A percentile compares a stretch with the other conserved stretches of the same genome.
phyloP scores from a whole-genome alignment of 1,140 invertebrate genomes.

The Anastatus disparis region DNA sequence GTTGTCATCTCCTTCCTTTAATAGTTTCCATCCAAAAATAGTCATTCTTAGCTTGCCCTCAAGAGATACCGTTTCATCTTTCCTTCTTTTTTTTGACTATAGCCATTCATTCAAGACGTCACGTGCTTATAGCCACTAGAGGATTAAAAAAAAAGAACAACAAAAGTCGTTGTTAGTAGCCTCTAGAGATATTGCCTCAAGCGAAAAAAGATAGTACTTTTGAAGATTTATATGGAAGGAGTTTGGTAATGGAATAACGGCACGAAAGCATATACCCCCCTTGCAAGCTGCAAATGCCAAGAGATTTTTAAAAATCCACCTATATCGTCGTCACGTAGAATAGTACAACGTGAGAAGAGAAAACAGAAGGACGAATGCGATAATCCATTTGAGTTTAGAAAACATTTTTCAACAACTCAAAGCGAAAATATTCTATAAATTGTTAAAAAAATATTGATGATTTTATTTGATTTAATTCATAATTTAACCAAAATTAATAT shows the following conservation, averaged over 20 bases:
- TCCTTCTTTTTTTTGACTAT: not conserved
- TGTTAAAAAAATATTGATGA: too few relatives aligned
- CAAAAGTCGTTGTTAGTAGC: not conserved
- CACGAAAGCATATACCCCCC: not conserved
- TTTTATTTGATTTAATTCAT: too few relatives aligned
- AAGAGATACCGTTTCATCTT: constrained; percentile 13
- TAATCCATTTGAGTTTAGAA: too few relatives aligned
- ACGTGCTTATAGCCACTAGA: not conserved
- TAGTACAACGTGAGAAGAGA: not conserved
- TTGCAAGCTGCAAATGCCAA: not conserved
- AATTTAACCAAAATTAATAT: too few relatives aligned
- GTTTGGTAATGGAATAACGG: constrained; percentile 42
- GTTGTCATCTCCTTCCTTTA: too few relatives aligned
- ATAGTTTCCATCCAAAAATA: too few relatives aligned
- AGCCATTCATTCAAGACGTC: not conserved
- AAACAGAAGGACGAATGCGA: not conserved
- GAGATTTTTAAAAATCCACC: constrained; percentile 37
- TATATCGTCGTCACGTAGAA: not conserved
- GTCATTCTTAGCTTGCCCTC: constrained; percentile 32
- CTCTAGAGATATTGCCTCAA: not conserved
- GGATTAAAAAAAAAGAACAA: constrained; percentile 27
- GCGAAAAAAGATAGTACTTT: too few relatives aligned
- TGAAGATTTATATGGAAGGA: constrained; percentile 26
- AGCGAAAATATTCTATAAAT: too few relatives aligned
- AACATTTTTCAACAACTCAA: too few relatives aligned